Conservation (phyloP, 1,140 invertebrate genomes). For the Aphis gossypii region DNA sequence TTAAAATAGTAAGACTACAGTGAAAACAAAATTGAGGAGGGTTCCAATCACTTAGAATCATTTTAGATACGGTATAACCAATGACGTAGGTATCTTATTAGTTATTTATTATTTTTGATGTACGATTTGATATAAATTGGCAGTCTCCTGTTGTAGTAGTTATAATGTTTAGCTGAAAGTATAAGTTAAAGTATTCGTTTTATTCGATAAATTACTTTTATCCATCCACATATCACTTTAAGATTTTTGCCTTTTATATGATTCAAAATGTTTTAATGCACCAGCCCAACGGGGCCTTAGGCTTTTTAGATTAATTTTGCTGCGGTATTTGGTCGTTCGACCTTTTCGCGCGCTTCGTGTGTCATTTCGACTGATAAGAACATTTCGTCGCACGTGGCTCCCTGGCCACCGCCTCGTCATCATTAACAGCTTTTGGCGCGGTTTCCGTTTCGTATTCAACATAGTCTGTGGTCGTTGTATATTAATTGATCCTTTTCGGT, state of each 20-base stretch:
- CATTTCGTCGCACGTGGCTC: not conserved
- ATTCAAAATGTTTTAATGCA: not conserved
- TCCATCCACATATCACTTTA: not conserved
- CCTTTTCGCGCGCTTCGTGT: not conserved
- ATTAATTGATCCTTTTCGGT: not conserved
- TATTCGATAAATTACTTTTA: not conserved
- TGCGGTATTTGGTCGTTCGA: not conserved
- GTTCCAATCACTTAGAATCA: not conserved
- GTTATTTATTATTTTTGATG: not conserved
- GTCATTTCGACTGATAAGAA: not conserved
- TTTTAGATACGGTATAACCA: not conserved
- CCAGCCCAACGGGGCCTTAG: not conserved
- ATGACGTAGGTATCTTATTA: not conserved
- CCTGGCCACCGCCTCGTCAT: not conserved
- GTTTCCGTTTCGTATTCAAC: not conserved
- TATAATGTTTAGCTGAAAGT: not conserved
- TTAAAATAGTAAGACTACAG: too few species aligned
- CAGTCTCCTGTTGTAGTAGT: too few species aligned
- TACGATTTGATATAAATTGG: not conserved
- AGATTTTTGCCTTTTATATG: not conserved
- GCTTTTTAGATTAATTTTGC: not conserved
- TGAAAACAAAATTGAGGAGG: not conserved
- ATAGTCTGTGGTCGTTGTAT: not conserved
- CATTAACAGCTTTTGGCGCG: not conserved
- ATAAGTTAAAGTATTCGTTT: not conserved